These are phyloP conservation scores for Oikopleura albicans DNA, from an alignment of 23 tunicate species.

Conservation along the genomic window DNA sequence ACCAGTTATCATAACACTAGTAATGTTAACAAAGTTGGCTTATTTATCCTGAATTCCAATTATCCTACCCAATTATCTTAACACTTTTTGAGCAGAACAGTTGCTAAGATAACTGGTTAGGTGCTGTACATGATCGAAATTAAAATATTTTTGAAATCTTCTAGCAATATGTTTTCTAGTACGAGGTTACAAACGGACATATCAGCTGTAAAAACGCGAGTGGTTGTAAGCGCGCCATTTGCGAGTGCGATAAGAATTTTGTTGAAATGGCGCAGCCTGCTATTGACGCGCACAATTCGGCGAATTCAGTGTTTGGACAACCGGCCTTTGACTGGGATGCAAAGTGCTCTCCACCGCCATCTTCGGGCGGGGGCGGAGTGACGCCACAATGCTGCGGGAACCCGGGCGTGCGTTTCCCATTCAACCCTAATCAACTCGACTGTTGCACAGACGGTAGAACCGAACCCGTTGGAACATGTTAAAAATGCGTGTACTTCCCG, in stretches of 20 bases:
- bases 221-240: not conserved
- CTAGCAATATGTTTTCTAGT: not conserved
- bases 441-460: not conserved
- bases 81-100: no score
- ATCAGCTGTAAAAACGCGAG: not conserved
- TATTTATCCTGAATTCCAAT: no score
- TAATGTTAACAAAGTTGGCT: no score
- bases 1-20: no score
- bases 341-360: not conserved
- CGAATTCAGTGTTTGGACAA: not conserved
- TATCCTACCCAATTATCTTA: no score
- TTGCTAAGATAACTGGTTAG: no score
- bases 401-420: not conserved
- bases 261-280: not conserved
- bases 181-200: not conserved
- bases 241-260: slow-evolving; percentile 11
- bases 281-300: not conserved
- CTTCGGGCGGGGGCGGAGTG: not conserved
- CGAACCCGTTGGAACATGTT: not conserved
- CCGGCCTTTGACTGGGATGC: not conserved
- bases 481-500: no score
- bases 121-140: no score
- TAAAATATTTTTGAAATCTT: not conserved
- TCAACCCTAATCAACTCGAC: not conserved
- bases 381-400: not conserved